Percentiles rank a stretch among this genome's conserved stretches.
Conservation (phyloP, 2,113 vertebrate genomes). For the Canis aureus region DNA sequence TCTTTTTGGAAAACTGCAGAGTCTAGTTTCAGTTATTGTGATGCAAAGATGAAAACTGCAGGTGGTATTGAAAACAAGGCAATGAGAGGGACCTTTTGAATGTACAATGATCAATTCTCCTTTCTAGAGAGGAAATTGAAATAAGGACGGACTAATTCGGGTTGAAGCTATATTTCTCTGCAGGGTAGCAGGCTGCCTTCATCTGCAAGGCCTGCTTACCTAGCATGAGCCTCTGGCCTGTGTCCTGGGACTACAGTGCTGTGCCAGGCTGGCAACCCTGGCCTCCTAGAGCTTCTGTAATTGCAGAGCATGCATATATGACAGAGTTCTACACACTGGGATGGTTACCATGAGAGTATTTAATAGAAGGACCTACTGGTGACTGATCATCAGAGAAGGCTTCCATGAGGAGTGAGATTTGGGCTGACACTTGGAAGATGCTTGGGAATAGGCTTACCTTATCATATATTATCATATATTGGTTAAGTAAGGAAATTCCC, state of each 20-base stretch:
- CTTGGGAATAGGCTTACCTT: background rate
- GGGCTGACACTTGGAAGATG: background rate
- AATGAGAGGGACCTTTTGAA: background rate
- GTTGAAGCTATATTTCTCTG: background rate
- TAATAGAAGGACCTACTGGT: background rate
- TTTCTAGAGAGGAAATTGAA: background rate
- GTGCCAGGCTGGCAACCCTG: background rate
- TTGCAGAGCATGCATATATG: background rate
- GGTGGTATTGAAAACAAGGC: background rate
- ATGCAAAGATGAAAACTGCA: background rate
- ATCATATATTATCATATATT: background rate
- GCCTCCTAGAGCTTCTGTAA: background rate
- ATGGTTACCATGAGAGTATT: background rate
- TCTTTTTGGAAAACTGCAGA: background rate
- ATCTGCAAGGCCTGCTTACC: background rate
- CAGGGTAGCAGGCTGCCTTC: background rate
- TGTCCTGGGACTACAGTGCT: background rate
- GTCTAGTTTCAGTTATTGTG: background rate
- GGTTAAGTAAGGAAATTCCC: background rate
- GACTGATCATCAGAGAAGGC: background rate
- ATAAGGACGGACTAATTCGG: background rate
- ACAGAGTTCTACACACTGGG: background rate
- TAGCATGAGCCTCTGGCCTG: accelerated
- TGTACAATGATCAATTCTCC: background rate
- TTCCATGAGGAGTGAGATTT: background rate